Evolutionary conservation across 1,140 invertebrate species (phyloP).

Genomic region (Galleria mellonella): DNA sequence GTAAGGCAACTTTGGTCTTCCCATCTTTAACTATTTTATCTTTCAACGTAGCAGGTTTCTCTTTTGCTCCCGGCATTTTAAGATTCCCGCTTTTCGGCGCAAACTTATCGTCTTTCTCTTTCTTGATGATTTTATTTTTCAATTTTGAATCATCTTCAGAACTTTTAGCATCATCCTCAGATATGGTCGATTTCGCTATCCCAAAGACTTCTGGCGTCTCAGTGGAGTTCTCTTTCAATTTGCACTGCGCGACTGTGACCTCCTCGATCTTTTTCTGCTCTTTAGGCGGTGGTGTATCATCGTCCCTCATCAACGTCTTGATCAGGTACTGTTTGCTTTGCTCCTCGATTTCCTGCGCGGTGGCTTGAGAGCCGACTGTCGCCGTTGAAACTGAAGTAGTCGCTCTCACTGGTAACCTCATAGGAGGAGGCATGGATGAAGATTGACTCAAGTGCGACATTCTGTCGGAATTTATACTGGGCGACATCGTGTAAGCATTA

Average conservation of each 20-base stretch:
- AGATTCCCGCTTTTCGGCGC: constrained; percentile 56
- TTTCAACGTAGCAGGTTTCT: constrained; percentile 54
- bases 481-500: constrained; percentile 11
- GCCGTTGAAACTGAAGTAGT: constrained; percentile 44
- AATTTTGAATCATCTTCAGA: constrained; percentile 40
- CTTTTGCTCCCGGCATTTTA: constrained; percentile 45
- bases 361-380: constrained; percentile 56
- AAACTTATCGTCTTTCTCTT: constrained; percentile 50
- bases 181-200: constrained; percentile 33
- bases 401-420: constrained; percentile 42
- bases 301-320: constrained; percentile 66
- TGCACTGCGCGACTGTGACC: constrained; percentile 52
- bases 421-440: constrained; percentile 48
- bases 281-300: constrained; percentile 51
- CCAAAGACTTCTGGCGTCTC: constrained; percentile 51
- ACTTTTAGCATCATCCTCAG: constrained; percentile 41
- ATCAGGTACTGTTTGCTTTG: constrained; percentile 68
- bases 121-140: constrained; percentile 66
- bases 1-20: constrained; percentile 59
- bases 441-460: not conserved
- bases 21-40: constrained; percentile 57
- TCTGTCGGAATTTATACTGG: not conserved
- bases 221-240: constrained; percentile 36
- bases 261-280: constrained; percentile 55
- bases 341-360: constrained; percentile 59